Evolutionary conservation across 2,888 invertebrate genomes (phyloP), one percentile per base, ranked within the genome.

Genomic region (Chymomyza caudatula): DNA sequence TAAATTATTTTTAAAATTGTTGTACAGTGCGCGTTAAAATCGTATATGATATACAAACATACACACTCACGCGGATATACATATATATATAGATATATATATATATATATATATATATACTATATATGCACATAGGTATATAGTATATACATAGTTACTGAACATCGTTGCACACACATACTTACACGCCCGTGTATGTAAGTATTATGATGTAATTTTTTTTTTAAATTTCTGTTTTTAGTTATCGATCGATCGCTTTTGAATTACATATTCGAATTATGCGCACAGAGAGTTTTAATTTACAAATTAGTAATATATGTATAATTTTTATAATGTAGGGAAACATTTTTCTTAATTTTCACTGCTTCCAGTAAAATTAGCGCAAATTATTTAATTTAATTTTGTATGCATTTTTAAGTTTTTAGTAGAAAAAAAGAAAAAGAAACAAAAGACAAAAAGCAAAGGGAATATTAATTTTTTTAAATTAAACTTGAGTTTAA

Each of bases 321-420:
- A 25, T 25, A 25, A 25, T 25, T 25, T 25, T 25, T 25, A 6
- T 25, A 25, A 25, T 25, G 6, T 25, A 37, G 11, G 11, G 11
- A 37, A 37, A 11, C 29, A 37, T 37, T 37, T 37, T 37, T 37
- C 29, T 37, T 37, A 37, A 37, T 37, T 37, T 57, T 57, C 74
- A 85, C 78, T 77, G 83, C 85, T 82, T 82, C 85, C 85, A 86
- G 71, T 85, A 78, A 81, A 70, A 19, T 37, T 37, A 82, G 85
- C 85, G 85, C 80, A 82, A 86, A 86, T 82, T 86, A 79, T 76
- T 67, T 62, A 66, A 70, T 52, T 67, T 49, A 49, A 60, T 20
- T 60, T 60, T 55, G 55, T 29, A 47, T 6, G 37, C 47, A 67
- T 70, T 73, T 60, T 60, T 56, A 55, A 52, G 59, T 60, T 69